These are phyloP conservation scores for Magallana angulata DNA, from an alignment of 1,140 invertebrate genomes.

Conservation along the genomic window DNA sequence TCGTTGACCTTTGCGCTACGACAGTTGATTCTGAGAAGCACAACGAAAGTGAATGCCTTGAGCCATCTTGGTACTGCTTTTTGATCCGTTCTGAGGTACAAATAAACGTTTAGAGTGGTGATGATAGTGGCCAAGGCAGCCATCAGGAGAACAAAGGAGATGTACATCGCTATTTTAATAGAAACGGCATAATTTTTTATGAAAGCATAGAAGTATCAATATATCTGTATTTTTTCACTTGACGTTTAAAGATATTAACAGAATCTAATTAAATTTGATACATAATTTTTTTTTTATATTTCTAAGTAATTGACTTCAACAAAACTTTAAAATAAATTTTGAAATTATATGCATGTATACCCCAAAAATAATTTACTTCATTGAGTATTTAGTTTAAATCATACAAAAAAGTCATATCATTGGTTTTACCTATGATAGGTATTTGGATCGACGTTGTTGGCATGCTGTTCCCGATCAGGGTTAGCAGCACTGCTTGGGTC, in stretches of 20 bases:
- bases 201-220: too few relatives aligned
- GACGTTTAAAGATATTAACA: too few relatives aligned
- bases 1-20: not conserved
- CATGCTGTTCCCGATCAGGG: constrained; percentile 60
- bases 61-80: not conserved
- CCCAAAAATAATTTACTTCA: too few relatives aligned
- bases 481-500: constrained; percentile 64
- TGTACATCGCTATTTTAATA: not conserved
- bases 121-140: not conserved
- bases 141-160: not conserved
- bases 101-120: not conserved
- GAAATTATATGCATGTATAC: too few relatives aligned
- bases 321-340: too few relatives aligned
- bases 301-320: too few relatives aligned
- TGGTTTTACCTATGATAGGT: constrained; percentile 54
- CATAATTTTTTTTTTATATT: too few relatives aligned
- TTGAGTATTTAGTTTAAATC: too few relatives aligned
- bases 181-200: not conserved
- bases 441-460: constrained; percentile 60
- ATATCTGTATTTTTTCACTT: too few relatives aligned
- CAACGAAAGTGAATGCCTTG: not conserved
- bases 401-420: too few relatives aligned
- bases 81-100: not conserved
- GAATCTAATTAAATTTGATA: too few relatives aligned
- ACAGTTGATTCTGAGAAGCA: not conserved